Conservation (phyloP, 1,140 invertebrate species). For the Paraescarpia echinospica region DNA sequence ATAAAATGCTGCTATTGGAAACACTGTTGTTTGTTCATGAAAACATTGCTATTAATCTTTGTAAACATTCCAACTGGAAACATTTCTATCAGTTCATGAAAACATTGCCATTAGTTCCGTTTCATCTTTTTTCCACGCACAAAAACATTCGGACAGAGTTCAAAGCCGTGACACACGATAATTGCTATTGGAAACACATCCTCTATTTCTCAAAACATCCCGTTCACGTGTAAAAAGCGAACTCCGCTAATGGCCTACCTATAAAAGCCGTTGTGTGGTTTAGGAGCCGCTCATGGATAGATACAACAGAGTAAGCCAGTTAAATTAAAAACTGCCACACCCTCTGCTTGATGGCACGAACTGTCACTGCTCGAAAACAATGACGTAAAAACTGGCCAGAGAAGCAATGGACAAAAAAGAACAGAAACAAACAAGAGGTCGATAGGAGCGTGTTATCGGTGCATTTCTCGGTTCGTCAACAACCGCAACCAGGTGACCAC, state of each 20-base stretch:
- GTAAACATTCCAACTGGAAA: background rate
- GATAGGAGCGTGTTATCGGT: background rate
- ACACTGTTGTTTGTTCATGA: background rate
- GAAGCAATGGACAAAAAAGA: background rate
- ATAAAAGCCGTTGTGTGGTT: background rate
- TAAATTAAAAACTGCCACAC: background rate
- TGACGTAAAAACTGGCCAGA: background rate
- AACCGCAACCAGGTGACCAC: background rate
- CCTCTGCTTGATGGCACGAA: background rate
- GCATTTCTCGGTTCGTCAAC: background rate
- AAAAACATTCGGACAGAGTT: background rate
- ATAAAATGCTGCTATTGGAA: background rate
- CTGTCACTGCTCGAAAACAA: background rate
- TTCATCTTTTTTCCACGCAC: background rate
- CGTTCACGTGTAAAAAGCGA: background rate
- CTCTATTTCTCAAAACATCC: background rate
- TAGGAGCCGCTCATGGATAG: background rate
- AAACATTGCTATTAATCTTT: too few species aligned
- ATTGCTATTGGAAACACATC: background rate
- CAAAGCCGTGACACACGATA: background rate
- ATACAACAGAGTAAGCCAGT: background rate
- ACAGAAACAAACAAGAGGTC: background rate
- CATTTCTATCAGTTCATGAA: background rate
- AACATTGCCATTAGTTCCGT: background rate
- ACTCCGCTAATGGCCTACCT: background rate